phyloP scores from a whole-genome alignment of 2,113 vertebrate genomes.

The Trematocara macrostoma region DNA sequence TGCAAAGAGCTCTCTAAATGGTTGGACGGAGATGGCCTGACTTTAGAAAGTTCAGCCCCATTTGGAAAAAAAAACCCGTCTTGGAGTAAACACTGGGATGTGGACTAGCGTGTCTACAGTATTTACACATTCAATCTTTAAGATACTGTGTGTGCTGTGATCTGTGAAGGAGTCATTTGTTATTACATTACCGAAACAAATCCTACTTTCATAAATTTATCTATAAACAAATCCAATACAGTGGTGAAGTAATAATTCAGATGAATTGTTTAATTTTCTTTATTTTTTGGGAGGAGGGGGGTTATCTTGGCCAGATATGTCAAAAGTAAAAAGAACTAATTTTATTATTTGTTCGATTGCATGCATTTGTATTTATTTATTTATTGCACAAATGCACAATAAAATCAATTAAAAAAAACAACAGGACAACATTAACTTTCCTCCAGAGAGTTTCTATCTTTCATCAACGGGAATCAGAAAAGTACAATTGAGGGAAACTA shows the following conservation, averaged over 20 bases:
- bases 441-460: conserved; percentile 50
- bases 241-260: background rate
- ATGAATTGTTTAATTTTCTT: background rate
- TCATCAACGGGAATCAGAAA: background rate
- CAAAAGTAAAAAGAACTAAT: background rate
- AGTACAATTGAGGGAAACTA: conserved; percentile 66
- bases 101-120: background rate
- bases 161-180: background rate
- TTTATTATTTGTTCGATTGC: background rate
- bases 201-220: background rate
- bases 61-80: background rate
- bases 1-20: conserved; percentile 42
- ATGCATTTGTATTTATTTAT: background rate
- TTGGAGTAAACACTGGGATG: conserved; percentile 3
- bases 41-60: conserved; percentile 26
- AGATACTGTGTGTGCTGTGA: background rate
- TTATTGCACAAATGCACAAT: background rate
- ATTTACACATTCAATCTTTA: background rate
- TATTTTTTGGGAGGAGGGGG: background rate
- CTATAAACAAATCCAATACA: background rate
- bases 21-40: conserved; percentile 40
- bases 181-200: background rate
- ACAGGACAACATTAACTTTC: conserved; percentile 49
- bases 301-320: background rate
- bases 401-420: background rate